Evolutionary conservation across 2,113 vertebrate genomes (phyloP).

Genomic region (Microcebus murinus): DNA sequence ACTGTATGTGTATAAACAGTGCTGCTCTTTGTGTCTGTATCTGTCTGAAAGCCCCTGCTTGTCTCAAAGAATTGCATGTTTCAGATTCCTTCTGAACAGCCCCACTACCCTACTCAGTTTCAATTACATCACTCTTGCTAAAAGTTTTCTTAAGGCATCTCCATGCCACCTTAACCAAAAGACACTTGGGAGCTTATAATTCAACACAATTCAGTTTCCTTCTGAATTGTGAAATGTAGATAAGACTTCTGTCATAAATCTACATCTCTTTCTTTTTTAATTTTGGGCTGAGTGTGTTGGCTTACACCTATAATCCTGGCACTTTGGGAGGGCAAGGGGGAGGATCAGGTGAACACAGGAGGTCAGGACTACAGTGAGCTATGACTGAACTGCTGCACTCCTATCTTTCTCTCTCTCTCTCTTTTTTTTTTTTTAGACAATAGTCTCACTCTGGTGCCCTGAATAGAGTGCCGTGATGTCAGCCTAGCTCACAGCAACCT

Average conservation of each 20-base stretch:
- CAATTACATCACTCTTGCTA: not conserved
- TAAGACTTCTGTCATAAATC: not conserved
- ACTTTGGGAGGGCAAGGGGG: too few species aligned
- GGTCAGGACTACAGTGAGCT: too few species aligned
- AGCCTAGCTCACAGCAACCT: too few species aligned
- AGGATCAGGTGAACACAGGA: too few species aligned
- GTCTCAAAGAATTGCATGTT: not conserved
- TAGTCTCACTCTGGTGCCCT: too few species aligned
- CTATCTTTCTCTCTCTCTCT: too few species aligned
- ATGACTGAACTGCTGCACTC: too few species aligned
- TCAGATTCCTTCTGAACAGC: conserved; percentile 23
- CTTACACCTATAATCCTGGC: too few species aligned
- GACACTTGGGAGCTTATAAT: not conserved
- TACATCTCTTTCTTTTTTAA: not conserved
- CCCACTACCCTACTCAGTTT: not conserved
- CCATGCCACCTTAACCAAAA: conserved; percentile 30
- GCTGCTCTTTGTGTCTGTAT: not conserved
- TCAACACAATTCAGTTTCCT: not conserved
- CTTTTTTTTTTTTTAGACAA: too few species aligned
- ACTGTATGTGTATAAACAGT: not conserved
- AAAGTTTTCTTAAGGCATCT: not conserved
- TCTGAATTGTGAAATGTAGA: not conserved
- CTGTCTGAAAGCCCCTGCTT: not conserved
- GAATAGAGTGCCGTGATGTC: too few species aligned
- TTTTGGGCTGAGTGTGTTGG: too few species aligned